phyloP scores from a whole-genome alignment of 2,888 invertebrate species.

The Germaria angustata region DNA sequence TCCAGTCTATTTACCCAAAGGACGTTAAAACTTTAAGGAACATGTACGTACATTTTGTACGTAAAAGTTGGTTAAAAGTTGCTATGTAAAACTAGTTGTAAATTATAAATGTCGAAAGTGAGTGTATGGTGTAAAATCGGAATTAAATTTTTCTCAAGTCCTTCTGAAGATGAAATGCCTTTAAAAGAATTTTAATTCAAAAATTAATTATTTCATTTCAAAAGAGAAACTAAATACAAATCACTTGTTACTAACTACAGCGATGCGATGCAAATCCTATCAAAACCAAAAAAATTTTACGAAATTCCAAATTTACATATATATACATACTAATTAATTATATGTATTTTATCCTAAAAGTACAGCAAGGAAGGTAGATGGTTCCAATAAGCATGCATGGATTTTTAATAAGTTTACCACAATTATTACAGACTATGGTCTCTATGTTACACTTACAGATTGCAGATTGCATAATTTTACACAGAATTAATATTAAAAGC shows the following conservation, averaged over 20 bases:
- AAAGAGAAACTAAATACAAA: constrained; percentile 11
- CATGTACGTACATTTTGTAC: too few relatives aligned
- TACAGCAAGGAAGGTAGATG: background rate
- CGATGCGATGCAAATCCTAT: constrained; percentile 7
- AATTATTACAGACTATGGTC: constrained; percentile 6
- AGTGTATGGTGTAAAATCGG: too few relatives aligned
- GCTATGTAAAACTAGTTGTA: too few relatives aligned
- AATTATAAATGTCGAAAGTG: too few relatives aligned
- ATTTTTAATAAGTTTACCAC: constrained; percentile 14
- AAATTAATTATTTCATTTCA: constrained; percentile 60
- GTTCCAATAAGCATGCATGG: constrained; percentile 37
- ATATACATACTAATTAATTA: background rate
- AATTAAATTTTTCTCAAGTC: too few relatives aligned
- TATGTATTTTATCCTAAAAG: background rate
- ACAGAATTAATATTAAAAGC: too few relatives aligned
- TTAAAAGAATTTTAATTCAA: constrained; percentile 1
- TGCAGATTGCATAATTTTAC: too few relatives aligned
- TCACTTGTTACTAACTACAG: constrained; percentile 39
- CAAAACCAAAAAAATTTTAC: constrained; percentile 21
- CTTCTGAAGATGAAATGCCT: constrained; percentile 7
- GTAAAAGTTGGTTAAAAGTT: too few relatives aligned
- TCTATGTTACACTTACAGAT: too few relatives aligned
- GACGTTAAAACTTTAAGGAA: too few relatives aligned
- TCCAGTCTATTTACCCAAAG: too few relatives aligned
- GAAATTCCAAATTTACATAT: constrained; percentile 5